phyloP scores from a whole-genome alignment of 2,888 invertebrate genomes.

The Epinotia brunnichana region DNA sequence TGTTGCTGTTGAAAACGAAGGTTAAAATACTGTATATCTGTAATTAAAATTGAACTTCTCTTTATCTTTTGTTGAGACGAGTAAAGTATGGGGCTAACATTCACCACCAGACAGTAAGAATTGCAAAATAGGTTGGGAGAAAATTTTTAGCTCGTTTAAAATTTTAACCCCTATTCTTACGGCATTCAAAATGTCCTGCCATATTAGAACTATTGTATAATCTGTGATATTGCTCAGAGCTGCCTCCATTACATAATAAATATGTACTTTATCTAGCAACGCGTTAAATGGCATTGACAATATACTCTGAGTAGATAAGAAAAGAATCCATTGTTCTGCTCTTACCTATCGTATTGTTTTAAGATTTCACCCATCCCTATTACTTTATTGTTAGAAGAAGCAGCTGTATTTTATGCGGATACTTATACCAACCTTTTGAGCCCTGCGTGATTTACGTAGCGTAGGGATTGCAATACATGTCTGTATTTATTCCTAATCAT shows the following conservation, averaged over 20 bases:
- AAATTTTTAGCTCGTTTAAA: too few species aligned
- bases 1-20: too few species aligned
- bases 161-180: too few species aligned
- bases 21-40: background rate
- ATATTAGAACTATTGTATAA: too few species aligned
- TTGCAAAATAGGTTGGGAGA: too few species aligned
- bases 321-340: conserved; percentile 6
- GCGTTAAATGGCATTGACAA: conserved; percentile 19
- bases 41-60: too few species aligned
- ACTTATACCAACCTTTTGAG: background rate
- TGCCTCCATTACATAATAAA: conserved; percentile 15
- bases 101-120: background rate
- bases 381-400: conserved; percentile 10
- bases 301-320: background rate
- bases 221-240: too few species aligned
- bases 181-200: background rate
- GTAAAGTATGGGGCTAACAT: background rate
- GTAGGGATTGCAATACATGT: background rate
- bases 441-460: background rate
- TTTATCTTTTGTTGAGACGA: too few species aligned
- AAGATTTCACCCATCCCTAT: background rate
- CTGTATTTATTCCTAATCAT: background rate
- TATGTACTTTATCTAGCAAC: background rate
- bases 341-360: conserved; percentile 18
- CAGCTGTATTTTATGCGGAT: background rate